Evolutionary conservation across 1,140 invertebrate genomes (phyloP).

Genomic region (Cotesia vestalis): DNA sequence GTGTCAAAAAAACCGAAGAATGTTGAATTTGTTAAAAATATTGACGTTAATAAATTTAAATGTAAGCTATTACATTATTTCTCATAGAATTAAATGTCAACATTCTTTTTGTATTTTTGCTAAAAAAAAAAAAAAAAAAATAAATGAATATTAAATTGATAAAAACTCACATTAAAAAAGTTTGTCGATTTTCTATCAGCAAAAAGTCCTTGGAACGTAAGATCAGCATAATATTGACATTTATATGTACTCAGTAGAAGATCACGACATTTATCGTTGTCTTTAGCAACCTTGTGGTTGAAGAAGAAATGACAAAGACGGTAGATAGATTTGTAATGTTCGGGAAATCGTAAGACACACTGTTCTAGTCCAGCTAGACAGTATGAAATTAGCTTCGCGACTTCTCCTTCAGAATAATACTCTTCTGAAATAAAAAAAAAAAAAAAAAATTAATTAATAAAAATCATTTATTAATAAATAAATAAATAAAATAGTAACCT

Average conservation of each 20-base stretch:
- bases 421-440: conserved; percentile 52
- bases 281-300: conserved; percentile 74
- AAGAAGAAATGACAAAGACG: conserved; percentile 86
- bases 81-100: no score
- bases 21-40: no score
- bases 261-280: conserved; percentile 75
- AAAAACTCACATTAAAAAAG: conserved; percentile 83
- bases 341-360: conserved; percentile 84
- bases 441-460: conserved; percentile 33
- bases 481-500: conserved; percentile 39
- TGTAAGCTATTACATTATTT: no score
- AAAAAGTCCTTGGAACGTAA: conserved; percentile 82
- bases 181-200: conserved; percentile 83
- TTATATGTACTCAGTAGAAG: conserved; percentile 76
- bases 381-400: conserved; percentile 59
- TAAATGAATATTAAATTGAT: no score
- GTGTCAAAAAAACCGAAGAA: no score
- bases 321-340: conserved; percentile 94
- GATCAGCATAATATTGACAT: conserved; percentile 68
- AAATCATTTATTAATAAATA: conserved; percentile 9
- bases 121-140: no score
- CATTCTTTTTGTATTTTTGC: no score
- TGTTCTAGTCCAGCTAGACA: conserved; percentile 84
- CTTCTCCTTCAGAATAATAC: conserved; percentile 56
- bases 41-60: no score